Evolutionary conservation across 2,888 invertebrate genomes (phyloP).

Genomic region (Phortica magna): DNA sequence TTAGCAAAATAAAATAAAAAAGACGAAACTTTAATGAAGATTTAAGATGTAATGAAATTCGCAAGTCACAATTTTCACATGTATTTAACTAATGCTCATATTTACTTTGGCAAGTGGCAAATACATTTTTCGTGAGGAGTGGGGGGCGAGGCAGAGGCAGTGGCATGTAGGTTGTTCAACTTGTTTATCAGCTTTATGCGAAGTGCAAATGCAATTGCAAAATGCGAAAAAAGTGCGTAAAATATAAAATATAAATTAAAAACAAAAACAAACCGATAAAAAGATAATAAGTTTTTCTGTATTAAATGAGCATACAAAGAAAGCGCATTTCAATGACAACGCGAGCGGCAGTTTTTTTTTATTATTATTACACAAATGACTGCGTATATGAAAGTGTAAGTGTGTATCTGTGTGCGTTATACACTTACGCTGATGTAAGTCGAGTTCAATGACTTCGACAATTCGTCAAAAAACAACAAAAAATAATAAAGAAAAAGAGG

Average conservation of each 20-base stretch:
- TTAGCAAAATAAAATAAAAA: neutral
- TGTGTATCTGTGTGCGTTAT: neutral
- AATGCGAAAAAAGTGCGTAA: neutral
- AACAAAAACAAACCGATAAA: neutral
- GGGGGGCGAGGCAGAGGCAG: neutral
- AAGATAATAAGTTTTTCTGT: neutral
- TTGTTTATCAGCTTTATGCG: neutral
- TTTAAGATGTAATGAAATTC: neutral
- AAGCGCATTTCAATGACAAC: slow-evolving; percentile 24
- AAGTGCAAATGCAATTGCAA: neutral
- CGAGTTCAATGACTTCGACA: slow-evolving; percentile 22
- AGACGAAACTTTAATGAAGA: neutral
- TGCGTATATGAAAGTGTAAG: neutral
- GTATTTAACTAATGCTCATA: neutral
- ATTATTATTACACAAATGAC: slow-evolving; percentile 5
- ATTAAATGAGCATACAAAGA: slow-evolving; percentile 18
- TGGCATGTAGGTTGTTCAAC: neutral
- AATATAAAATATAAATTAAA: neutral
- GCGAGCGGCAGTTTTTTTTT: slow-evolving; percentile 14
- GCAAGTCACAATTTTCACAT: neutral
- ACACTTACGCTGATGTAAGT: slow-evolving; percentile 5
- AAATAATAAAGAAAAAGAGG: neutral
- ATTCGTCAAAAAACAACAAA: neutral
- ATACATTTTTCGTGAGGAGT: neutral
- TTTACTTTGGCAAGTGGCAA: neutral